Base-by-base conservation (phyloP, 1,140 invertebrate genomes). In the Carposina sasakii region DNA sequence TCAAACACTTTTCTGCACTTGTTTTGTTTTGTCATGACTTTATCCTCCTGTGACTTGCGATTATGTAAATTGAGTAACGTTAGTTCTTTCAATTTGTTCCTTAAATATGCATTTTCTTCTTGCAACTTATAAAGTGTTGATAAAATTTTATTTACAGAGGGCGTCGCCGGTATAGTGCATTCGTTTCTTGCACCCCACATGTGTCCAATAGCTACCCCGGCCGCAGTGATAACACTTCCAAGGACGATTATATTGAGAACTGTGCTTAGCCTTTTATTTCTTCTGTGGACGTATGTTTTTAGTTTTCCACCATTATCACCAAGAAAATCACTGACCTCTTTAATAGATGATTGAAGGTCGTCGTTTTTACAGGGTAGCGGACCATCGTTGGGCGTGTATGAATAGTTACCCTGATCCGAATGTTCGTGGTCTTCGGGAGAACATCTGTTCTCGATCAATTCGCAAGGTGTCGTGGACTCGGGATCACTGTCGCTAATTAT, bases 161-260 rank as follows among this genome's bases (percentile, higher is more conserved):
- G 67, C 45, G 65, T 53, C 19, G 67, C 58, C 22, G 77, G 70
- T 9, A 71, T 59, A 6, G 69, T 56, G 42, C 85, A 85, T 28
- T 85, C 81, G 54, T 84, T 76, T 61, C 71, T 82, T 13, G 68
- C 78, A 16, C 83, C 83, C 85, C 83, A 86, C 67, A 85, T 78
- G 44, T 85, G 81, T 0, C 85, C 85, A 17, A 86, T 75, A 10
- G 85, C 83, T 17, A 86, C 71, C 2, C 81, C 81, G 34, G 73
- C 75, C 21, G 83, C 76, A 10, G 76, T 85, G 22, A 86, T 77
- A 9, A 86, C 71, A 65, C 81, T 85, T 26, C 77, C 81, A 10
- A 86, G 46, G 30, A 86, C 68, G 24, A 86, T 76, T 12, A 85
- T 76, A 43, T 86, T 85, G 1, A 86, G 67, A 6, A 86, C 64